phyloP scores from a whole-genome alignment of 2,888 invertebrate genomes.

The Cephus sareptanus region DNA sequence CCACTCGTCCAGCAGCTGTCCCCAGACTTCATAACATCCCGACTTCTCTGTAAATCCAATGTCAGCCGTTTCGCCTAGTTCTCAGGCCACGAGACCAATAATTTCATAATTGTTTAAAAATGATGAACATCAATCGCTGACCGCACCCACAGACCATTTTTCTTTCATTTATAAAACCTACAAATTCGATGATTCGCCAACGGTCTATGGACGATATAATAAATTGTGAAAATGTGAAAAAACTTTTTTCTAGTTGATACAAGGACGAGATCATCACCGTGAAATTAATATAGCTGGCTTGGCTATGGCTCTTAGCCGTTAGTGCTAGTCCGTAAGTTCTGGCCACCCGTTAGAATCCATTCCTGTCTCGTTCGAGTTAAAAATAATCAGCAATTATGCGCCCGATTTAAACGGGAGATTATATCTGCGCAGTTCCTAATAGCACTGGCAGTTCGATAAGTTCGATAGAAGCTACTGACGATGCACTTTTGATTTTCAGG shows the following conservation, averaged over 20 bases:
- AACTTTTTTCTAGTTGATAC: background rate
- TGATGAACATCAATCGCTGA: background rate
- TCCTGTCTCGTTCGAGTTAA: conserved; percentile 5
- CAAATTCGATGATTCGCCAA: background rate
- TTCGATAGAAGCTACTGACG: background rate
- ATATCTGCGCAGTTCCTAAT: conserved; percentile 15
- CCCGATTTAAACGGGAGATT: conserved; percentile 19
- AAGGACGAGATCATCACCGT: background rate
- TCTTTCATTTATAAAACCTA: background rate
- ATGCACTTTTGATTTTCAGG: background rate
- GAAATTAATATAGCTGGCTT: background rate
- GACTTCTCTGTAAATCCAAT: background rate
- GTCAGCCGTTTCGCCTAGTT: background rate
- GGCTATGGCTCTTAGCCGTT: background rate
- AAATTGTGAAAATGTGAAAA: background rate
- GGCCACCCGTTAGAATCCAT: conserved; percentile 13
- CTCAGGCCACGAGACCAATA: background rate
- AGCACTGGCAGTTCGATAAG: conserved; percentile 1
- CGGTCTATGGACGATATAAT: background rate
- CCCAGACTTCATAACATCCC: background rate
- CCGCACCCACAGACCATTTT: background rate
- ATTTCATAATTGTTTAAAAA: background rate
- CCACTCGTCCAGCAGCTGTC: background rate
- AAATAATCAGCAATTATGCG: conserved; percentile 19
- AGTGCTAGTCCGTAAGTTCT: background rate